These are phyloP conservation scores for Coenobita brevimanus DNA, from an alignment of 1,140 invertebrate species.

Conservation along the genomic window DNA sequence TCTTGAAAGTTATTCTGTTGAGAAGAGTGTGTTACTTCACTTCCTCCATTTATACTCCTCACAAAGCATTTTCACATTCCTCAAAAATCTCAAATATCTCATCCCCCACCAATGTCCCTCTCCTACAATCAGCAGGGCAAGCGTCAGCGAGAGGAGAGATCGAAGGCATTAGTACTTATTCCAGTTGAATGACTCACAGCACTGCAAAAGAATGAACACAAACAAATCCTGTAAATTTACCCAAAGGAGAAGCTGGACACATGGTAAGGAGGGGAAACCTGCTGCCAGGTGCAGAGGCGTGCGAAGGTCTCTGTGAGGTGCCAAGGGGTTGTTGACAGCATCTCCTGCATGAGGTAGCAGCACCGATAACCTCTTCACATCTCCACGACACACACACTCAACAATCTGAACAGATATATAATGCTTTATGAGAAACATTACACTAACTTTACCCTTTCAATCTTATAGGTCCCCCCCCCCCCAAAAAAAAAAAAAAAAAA, in stretches of 20 bases:
- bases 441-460: too few relatives aligned
- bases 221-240: constrained; percentile 76
- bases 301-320: constrained; percentile 82
- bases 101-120: too few relatives aligned
- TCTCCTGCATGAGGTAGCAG: constrained; percentile 77
- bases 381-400: constrained; percentile 71
- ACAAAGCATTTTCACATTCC: too few relatives aligned
- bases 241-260: constrained; percentile 95
- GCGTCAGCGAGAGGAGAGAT: too few relatives aligned
- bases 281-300: constrained; percentile 92
- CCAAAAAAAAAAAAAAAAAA: too few relatives aligned
- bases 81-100: too few relatives aligned
- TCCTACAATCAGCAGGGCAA: too few relatives aligned
- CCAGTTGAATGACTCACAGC: neutral
- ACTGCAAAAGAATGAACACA: neutral
- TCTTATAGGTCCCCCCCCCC: too few relatives aligned
- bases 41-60: too few relatives aligned
- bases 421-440: too few relatives aligned
- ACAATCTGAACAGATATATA: constrained; percentile 62
- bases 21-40: too few relatives aligned
- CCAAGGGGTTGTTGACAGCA: constrained; percentile 75
- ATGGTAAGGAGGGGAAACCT: constrained; percentile 89
- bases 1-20: too few relatives aligned
- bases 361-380: constrained; percentile 76
- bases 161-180: neutral